Evolutionary conservation across 2,888 invertebrate species (phyloP).

Genomic region (Nephrotoma flavescens): DNA sequence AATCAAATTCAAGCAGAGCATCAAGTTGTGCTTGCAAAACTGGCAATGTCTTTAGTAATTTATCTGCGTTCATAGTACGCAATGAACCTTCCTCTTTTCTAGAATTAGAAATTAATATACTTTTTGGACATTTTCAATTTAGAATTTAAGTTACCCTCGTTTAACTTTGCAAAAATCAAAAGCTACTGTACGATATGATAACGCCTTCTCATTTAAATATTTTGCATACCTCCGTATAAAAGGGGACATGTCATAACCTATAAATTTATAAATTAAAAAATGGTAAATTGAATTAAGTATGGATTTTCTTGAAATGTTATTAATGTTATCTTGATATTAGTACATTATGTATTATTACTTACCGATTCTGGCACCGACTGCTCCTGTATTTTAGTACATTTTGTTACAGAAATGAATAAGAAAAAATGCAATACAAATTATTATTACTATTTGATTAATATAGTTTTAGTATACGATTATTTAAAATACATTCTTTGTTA

Average conservation of each 20-base stretch:
- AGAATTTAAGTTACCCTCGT: slow-evolving; percentile 59
- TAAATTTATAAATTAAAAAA: slow-evolving; percentile 15
- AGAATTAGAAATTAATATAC: slow-evolving; percentile 14
- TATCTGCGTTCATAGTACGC: slow-evolving; percentile 94
- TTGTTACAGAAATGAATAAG: not conserved
- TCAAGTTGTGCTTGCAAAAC: slow-evolving; percentile 92
- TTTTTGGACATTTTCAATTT: not conserved
- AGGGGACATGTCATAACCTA: slow-evolving; percentile 99
- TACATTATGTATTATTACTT: slow-evolving; percentile 8
- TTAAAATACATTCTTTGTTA: not conserved
- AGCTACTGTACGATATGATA: slow-evolving; percentile 95
- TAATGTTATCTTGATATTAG: not conserved
- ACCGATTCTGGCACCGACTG: slow-evolving; percentile 12
- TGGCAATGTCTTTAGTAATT: slow-evolving; percentile 90
- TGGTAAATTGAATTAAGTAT: slow-evolving; percentile 7
- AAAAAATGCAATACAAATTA: slow-evolving; percentile 7
- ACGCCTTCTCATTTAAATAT: slow-evolving; percentile 97
- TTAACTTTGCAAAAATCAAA: slow-evolving; percentile 99
- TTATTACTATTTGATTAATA: not conserved
- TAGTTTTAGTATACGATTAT: not conserved
- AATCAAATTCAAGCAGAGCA: slow-evolving; percentile 92
- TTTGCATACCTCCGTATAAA: slow-evolving; percentile 98
- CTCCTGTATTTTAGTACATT: not conserved
- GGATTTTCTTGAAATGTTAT: not conserved
- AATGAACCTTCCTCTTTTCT: slow-evolving; percentile 96